Evolutionary conservation across 2,888 invertebrate genomes (phyloP).

Genomic region (Dermolepida albohirtum): DNA sequence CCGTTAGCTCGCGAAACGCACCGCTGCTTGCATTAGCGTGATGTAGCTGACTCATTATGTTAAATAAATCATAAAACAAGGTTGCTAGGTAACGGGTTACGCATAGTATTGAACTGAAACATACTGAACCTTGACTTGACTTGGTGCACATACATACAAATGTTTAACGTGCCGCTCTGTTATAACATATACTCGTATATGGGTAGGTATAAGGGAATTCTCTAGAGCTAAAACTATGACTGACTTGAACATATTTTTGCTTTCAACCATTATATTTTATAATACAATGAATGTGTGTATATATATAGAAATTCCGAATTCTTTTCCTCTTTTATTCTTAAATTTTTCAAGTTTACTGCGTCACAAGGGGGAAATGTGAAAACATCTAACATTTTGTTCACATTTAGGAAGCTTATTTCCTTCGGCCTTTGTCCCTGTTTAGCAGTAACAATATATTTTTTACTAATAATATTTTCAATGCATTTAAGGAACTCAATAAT

Average conservation of each 20-base stretch:
- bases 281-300: background rate
- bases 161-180: no score
- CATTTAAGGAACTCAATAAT: no score
- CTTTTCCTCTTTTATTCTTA: background rate
- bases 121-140: background rate
- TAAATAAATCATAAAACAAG: conserved; percentile 35
- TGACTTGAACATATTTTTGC: conserved; percentile 31
- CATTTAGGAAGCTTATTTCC: no score
- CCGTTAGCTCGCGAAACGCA: no score
- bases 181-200: background rate
- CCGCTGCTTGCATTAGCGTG: conserved; percentile 10
- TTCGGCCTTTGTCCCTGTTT: no score
- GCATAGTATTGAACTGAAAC: conserved; percentile 26
- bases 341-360: background rate
- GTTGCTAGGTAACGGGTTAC: conserved; percentile 31
- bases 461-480: no score
- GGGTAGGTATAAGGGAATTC: background rate
- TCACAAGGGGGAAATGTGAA: no score
- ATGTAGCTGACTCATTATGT: conserved; percentile 27
- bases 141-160: no score
- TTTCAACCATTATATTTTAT: conserved; percentile 17
- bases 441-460: no score
- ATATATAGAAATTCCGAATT: background rate
- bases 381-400: no score
- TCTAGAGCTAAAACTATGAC: conserved; percentile 9